These are phyloP conservation scores for Macrosiphum euphorbiae DNA, from an alignment of 2,888 invertebrate genomes.

Conservation along the genomic window DNA sequence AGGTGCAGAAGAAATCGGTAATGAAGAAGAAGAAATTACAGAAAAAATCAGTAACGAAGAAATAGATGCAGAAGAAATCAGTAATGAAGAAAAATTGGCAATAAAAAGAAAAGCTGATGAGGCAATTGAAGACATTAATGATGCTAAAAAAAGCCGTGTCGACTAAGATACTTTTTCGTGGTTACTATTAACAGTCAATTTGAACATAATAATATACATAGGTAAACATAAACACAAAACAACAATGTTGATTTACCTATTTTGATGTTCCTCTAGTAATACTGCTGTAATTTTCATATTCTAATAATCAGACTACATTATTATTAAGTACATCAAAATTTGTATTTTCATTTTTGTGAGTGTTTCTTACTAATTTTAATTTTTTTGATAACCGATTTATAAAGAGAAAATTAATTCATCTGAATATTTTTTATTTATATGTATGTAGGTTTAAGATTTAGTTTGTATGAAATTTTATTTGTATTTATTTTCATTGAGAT, in stretches of 20 bases:
- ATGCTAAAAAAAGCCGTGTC: conserved; percentile 19
- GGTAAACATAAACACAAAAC: neutral
- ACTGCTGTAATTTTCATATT: neutral
- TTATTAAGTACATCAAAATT: neutral
- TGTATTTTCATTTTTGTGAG: neutral
- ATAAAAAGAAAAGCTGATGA: conserved; percentile 37
- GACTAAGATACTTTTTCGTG: neutral
- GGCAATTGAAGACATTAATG: neutral
- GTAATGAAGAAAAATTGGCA: conserved; percentile 64
- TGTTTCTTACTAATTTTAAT: neutral
- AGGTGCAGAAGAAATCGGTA: neutral
- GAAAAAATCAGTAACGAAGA: conserved; percentile 69
- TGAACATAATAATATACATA: neutral
- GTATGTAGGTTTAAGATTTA: neutral
- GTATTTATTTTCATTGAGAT: neutral
- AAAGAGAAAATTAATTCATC: neutral
- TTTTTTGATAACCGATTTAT: neutral
- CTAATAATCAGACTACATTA: neutral
- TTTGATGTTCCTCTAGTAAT: conserved; percentile 32
- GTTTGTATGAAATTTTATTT: neutral
- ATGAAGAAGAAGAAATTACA: neutral
- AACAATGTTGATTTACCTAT: neutral
- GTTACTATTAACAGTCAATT: neutral
- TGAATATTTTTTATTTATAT: neutral
- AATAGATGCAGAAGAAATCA: conserved; percentile 71